phyloP scores from a whole-genome alignment of 2,797 vertebrate species.

The Salarias fasciatus region DNA sequence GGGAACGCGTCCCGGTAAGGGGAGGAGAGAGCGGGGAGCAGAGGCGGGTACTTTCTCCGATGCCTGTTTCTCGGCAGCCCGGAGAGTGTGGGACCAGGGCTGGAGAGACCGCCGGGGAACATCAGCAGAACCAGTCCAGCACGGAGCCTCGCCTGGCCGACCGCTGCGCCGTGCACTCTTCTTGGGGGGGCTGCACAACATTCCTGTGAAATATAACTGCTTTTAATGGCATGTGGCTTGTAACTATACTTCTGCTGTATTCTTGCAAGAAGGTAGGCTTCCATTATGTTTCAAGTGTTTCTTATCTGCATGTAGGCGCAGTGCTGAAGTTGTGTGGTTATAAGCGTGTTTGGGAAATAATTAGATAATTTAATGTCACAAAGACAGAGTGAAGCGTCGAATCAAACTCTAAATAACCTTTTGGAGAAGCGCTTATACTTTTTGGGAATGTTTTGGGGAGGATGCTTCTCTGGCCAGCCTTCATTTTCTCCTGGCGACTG shows the following conservation, averaged over 20 bases:
- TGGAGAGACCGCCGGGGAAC: constrained; percentile 86
- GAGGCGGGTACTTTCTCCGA: constrained; percentile 84
- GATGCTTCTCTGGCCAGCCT: constrained; percentile 16
- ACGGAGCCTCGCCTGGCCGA: constrained; percentile 87
- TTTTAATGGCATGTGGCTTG: constrained; percentile 99
- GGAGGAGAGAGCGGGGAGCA: constrained; percentile 80
- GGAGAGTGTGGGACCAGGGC: constrained; percentile 86
- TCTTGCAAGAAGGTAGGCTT: constrained; percentile 94
- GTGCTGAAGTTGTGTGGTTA: constrained; percentile 58
- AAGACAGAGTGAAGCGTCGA: not conserved
- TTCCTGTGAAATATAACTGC: constrained; percentile 92
- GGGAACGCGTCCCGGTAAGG: constrained; percentile 80
- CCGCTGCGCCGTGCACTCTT: constrained; percentile 85
- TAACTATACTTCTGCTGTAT: constrained; percentile 99
- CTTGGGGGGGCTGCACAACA: constrained; percentile 87
- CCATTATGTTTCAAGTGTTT: constrained; percentile 25
- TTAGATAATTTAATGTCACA: constrained; percentile 3
- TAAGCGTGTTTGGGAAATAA: constrained; percentile 13
- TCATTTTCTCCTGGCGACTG: constrained; percentile 17
- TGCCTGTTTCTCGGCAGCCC: constrained; percentile 80
- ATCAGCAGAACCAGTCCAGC: constrained; percentile 84
- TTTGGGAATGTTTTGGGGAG: constrained; percentile 40
- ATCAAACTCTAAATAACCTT: constrained; percentile 39
- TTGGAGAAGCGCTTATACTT: constrained; percentile 45
- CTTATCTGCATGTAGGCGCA: constrained; percentile 52